phyloP scores from a whole-genome alignment of 2,888 invertebrate genomes.

The Tigriopus californicus region DNA sequence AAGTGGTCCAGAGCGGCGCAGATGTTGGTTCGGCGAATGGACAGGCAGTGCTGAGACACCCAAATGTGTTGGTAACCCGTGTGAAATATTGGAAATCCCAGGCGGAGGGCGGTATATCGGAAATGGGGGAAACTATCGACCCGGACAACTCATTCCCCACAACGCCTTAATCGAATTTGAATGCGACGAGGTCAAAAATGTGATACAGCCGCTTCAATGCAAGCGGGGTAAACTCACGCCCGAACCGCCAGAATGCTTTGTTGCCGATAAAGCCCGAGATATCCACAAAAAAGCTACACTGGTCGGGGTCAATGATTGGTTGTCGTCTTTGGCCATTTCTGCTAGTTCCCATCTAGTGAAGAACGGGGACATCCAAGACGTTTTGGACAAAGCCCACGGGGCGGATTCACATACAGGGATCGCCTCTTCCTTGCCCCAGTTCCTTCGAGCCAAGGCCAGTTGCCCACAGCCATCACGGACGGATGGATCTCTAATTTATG shows the following conservation, averaged over 20 bases:
- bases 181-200: slow-evolving; percentile 25
- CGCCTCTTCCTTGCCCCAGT: not conserved
- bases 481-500: slow-evolving; percentile 2
- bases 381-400: not conserved
- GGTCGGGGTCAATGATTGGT: not conserved
- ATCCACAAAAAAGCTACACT: not conserved
- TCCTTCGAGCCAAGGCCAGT: not conserved
- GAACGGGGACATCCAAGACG: not conserved
- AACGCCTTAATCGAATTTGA: slow-evolving; percentile 6
- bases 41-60: not conserved
- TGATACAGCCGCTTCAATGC: slow-evolving; percentile 38
- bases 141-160: slow-evolving; percentile 12
- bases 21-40: slow-evolving; percentile 11
- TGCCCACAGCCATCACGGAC: not conserved
- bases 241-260: slow-evolving; percentile 31
- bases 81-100: not conserved
- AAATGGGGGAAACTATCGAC: slow-evolving; percentile 9
- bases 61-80: slow-evolving; percentile 13
- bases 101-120: slow-evolving; percentile 8
- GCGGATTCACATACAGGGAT: not conserved
- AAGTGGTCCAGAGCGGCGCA: slow-evolving; percentile 16
- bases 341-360: not conserved
- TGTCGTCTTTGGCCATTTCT: not conserved
- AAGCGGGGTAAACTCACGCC: slow-evolving; percentile 43
- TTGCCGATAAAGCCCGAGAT: not conserved